These are phyloP conservation scores for Meteorus sp. DNA, from an alignment of 1,140 invertebrate genomes.

Conservation along the genomic window DNA sequence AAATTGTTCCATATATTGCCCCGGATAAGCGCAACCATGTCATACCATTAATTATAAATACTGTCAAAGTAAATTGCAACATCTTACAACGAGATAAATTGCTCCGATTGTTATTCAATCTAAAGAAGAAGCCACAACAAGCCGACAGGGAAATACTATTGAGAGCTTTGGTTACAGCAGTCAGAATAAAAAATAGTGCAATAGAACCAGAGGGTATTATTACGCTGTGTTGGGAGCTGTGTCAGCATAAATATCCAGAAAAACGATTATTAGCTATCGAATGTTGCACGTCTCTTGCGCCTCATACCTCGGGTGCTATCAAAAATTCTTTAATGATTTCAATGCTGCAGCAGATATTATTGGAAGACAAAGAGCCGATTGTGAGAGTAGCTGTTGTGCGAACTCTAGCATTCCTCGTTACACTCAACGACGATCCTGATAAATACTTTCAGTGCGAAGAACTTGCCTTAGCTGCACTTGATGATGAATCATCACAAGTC, in stretches of 20 bases:
- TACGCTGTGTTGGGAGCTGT: constrained; percentile 79
- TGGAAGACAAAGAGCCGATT: constrained; percentile 70
- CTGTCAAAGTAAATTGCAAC: constrained; percentile 67
- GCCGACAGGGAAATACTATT: constrained; percentile 61
- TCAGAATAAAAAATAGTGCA: constrained; percentile 60
- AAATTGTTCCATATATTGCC: constrained; percentile 71
- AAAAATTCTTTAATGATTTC: constrained; percentile 73
- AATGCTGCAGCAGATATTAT: constrained; percentile 75
- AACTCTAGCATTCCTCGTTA: constrained; percentile 67
- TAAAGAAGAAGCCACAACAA: constrained; percentile 74
- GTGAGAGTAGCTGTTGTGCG: constrained; percentile 67
- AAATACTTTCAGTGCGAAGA: constrained; percentile 70
- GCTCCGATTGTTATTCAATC: constrained; percentile 72
- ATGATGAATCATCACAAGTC: constrained; percentile 61
- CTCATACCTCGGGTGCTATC: constrained; percentile 70
- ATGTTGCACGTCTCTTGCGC: constrained; percentile 71
- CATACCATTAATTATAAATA: constrained; percentile 71
- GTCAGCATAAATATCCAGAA: constrained; percentile 73
- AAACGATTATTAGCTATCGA: constrained; percentile 72
- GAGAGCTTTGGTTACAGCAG: constrained; percentile 65
- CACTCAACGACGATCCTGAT: constrained; percentile 68
- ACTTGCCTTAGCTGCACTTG: constrained; percentile 60
- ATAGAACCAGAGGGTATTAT: constrained; percentile 70
- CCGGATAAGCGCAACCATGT: constrained; percentile 73
- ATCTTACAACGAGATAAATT: constrained; percentile 67